Conservation (phyloP, 2,797 vertebrate genomes). For the Thripadectes ignobilis region DNA sequence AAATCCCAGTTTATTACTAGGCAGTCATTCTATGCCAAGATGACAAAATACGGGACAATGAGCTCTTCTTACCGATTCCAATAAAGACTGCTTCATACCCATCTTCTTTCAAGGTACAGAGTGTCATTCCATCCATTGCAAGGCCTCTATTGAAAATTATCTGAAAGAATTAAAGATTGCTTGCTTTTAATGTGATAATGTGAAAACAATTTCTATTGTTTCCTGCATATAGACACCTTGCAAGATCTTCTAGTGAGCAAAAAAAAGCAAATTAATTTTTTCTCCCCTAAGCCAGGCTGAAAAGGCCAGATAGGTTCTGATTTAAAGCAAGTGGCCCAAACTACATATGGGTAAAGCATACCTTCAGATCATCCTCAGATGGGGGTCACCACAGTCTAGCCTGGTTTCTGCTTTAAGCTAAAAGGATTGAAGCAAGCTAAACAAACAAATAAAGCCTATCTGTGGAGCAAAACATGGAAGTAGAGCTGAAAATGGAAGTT, state of each 20-base stretch:
- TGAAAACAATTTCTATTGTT: background rate
- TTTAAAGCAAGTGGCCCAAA: background rate
- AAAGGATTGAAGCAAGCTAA: background rate
- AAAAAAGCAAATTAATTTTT: background rate
- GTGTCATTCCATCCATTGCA: conserved; percentile 83
- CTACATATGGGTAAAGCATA: background rate
- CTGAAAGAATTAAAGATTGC: conserved; percentile 73
- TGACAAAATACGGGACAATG: background rate
- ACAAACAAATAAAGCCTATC: background rate
- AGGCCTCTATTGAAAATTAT: conserved; percentile 86
- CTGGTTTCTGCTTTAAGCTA: background rate
- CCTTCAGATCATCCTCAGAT: background rate
- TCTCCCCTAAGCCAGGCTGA: background rate
- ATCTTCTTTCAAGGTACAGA: conserved; percentile 83
- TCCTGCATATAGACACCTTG: background rate
- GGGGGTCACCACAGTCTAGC: background rate
- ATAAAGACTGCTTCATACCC: conserved; percentile 88
- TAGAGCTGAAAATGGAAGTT: background rate
- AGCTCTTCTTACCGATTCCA: conserved; percentile 87
- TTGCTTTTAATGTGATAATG: background rate
- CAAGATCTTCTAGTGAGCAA: background rate
- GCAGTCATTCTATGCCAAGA: background rate
- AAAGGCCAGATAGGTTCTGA: background rate
- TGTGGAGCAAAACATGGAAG: background rate
- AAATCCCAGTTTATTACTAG: background rate